Percentiles rank a stretch among this genome's conserved stretches.
Evolutionary conservation across 2,888 invertebrate genomes (phyloP).

Genomic region (Athalia cordata): DNA sequence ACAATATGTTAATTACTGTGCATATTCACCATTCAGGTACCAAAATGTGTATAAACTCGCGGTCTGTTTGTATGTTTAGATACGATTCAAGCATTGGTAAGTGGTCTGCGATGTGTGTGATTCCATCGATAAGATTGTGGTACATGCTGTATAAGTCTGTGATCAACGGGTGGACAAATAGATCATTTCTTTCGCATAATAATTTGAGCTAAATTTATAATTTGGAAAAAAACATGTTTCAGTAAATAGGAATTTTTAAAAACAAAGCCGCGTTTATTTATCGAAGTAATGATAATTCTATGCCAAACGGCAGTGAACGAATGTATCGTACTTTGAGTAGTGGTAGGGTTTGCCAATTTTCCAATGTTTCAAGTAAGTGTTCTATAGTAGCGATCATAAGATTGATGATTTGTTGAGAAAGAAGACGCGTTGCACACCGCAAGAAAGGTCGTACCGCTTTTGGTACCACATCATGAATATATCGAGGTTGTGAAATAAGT

Average conservation of each 20-base stretch:
- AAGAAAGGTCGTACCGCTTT: constrained; percentile 56
- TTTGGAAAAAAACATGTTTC: background rate
- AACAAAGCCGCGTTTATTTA: background rate
- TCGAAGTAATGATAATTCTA: no score
- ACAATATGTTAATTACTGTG: background rate
- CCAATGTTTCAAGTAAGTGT: constrained; percentile 58
- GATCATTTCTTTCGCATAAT: constrained; percentile 58
- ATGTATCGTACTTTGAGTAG: constrained; percentile 57
- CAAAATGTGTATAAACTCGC: constrained; percentile 56
- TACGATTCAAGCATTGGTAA: constrained; percentile 65
- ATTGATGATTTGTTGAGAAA: constrained; percentile 61
- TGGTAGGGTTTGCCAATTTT: constrained; percentile 57
- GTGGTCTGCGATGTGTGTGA: constrained; percentile 59
- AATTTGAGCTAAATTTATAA: constrained; percentile 54
- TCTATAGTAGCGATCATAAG: constrained; percentile 61
- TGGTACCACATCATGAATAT: constrained; percentile 57
- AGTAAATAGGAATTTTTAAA: background rate
- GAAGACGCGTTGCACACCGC: constrained; percentile 58
- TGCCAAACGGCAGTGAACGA: no score
- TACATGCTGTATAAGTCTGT: constrained; percentile 57
- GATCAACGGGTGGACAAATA: constrained; percentile 59
- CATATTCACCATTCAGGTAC: constrained; percentile 52
- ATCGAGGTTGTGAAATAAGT: constrained; percentile 59
- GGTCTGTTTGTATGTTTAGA: constrained; percentile 58
- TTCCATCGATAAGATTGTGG: constrained; percentile 61